Base-by-base conservation (phyloP, 1,140 invertebrate species). In the Chionoecetes opilio region DNA sequence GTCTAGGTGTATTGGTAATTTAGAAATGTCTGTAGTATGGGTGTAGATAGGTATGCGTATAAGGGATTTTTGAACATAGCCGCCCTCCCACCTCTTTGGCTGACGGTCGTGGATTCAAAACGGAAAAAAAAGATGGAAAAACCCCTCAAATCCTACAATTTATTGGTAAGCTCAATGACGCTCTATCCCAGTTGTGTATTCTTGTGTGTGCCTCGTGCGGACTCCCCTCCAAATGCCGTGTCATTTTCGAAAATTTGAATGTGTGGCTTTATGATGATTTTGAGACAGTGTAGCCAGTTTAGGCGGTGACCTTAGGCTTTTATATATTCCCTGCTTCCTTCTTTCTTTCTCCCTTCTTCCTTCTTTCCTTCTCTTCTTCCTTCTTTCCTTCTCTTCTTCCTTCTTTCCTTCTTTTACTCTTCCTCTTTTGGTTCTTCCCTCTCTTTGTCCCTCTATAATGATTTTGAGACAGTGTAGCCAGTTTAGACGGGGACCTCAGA, bases 101-200 rank as follows among this genome's bases (percentile, higher is more conserved):
- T n/a, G 26, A 75, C 37, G 53, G 26, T 31, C 46, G 31, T 88
- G 88, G 85, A 88, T 37, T 75, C 93, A 85, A 63, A 88, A 93
- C n/a, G n/a, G n/a, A n/a, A n/a, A n/a, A n/a, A n/a, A n/a, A n/a
- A n/a, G n/a, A n/a, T n/a, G n/a, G n/a, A 93, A 93, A 53, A 53
- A 53, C 11, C 5, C 46, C 41, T 93, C 88, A 93, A 93, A 93
- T 93, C 93, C 93, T 53, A 93, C 93, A 93, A 93, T 93, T 93
- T 93, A 93, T 93, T 88, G 93, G 93, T 53, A 37, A 88, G 93
- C 93, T 93, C 93, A 93, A 93, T 93, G 93, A 93, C 93, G 75
- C 85, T 93, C 89, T 93, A 93, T 93, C 93, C 85, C 85, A 86
- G 89, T 88, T 93, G 85, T 53, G 93, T 93, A 93, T 93, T 93